Conservation (phyloP, 2,888 invertebrate genomes). For the Apotomis capreana region DNA sequence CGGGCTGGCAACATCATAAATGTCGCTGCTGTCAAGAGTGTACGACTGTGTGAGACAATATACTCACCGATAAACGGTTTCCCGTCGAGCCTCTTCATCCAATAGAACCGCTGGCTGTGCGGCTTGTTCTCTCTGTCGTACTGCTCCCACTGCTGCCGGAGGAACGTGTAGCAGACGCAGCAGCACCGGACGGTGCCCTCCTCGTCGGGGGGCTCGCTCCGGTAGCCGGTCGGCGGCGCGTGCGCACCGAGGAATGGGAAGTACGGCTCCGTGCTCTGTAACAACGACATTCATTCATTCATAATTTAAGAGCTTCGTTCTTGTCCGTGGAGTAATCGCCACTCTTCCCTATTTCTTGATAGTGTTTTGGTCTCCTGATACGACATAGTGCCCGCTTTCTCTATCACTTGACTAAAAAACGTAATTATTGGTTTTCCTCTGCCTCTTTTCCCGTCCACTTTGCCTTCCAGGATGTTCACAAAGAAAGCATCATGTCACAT, state of each 20-base stretch:
- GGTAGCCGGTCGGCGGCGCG: constrained; percentile 91
- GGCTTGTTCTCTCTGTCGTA: constrained; percentile 94
- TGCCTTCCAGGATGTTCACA: too few species aligned
- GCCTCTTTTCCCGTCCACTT: too few species aligned
- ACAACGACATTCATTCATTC: not conserved
- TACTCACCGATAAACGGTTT: constrained; percentile 90
- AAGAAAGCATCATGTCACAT: too few species aligned
- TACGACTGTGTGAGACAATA: not conserved
- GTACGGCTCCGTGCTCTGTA: constrained; percentile 87
- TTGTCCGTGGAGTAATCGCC: too few species aligned
- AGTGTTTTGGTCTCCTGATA: too few species aligned
- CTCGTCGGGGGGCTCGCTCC: constrained; percentile 72
- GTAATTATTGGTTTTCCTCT: too few species aligned
- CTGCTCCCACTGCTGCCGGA: constrained; percentile 96
- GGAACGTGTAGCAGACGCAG: constrained; percentile 92
- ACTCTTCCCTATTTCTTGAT: too few species aligned
- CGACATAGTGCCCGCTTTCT: too few species aligned
- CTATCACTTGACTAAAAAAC: too few species aligned
- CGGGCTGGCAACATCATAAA: too few species aligned
- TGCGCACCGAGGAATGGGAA: constrained; percentile 96
- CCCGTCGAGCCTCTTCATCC: constrained; percentile 95
- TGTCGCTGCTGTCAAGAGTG: too few species aligned
- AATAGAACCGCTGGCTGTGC: constrained; percentile 93
- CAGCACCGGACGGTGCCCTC: constrained; percentile 88
- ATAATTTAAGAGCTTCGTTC: too few species aligned